Evolutionary conservation across 2,888 invertebrate species (phyloP), one percentile per base, ranked within the genome.

Genomic region (Eupithecia inturbata): DNA sequence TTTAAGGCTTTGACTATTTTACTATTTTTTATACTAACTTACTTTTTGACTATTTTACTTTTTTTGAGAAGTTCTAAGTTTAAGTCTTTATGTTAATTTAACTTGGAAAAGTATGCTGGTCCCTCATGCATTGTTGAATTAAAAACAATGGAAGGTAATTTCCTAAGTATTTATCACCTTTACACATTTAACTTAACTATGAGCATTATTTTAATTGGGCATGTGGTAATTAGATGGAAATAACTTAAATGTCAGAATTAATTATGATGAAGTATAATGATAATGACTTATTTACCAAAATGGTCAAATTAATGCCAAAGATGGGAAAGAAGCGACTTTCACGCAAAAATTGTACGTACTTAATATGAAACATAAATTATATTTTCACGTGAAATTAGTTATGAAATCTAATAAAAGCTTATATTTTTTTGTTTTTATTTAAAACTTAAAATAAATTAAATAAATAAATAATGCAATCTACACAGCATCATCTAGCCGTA

Each of bases 231-330:
- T 62, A 39, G 22, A 33, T 12, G 45, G 5, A 70, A 70, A 63
- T n/a, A 49, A 63, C 39, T n/a, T 39, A 41, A 75, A 72, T 72
- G 72, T 67, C 67, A 72, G 72, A 53, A 70, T 72, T 41, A 70
- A 72, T 70, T 53, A 70, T 70, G 31, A 41, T 62, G 49, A 53
- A 33, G 16, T 16, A 28, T 28, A 31, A 16, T 7, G 67, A 72
- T 75, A 72, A 72, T 75, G 68, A 63, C 67, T 72, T 75, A 70
- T 70, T 73, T 68, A 67, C 67, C 64, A 67, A 67, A 33, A 72
- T 70, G 63, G 53, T 70, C 36, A 69, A 36, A 67, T 72, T 70
- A 62, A 62, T 28, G 41, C 36, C 26, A 26, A 57, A 62, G 45
- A 71, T 70, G 57, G 57, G 57, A 57, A 57, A 68, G 49, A 63